Evolutionary conservation across 2,113 vertebrate genomes (phyloP), one percentile per base, ranked within the genome.

Genomic region (Phrynosoma blainvillii): DNA sequence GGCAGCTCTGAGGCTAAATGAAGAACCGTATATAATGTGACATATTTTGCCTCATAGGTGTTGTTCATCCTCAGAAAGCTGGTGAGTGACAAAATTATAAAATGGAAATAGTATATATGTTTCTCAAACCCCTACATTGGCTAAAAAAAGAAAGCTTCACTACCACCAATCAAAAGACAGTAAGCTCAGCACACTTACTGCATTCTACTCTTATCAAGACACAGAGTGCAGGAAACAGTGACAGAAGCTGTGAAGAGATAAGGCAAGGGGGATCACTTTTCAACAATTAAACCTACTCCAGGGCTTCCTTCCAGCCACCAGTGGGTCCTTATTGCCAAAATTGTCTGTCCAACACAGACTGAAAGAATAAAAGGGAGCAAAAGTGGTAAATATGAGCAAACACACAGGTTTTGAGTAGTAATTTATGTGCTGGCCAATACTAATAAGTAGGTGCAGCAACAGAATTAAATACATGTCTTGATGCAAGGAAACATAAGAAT

Each of bases 311-410:
- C 0, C 81, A 82, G 47, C 21, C 56, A 65, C 32, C n/a, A 14
- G 4, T 88, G 21, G 42, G 8, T 40, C 36, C 23, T 80, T 36
- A 68, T 27, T 88, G 79, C 82, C 86, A 93, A 83, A 54, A 78
- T 23, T 79, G 2, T 75, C 76, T 75, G 36, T 76, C 91, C 90
- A 82, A 75, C 42, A 89, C 91, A 87, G 84, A 85, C 81, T 86
- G 83, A 32, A 9, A n/a, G 40, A 65, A 88, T 89, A 94, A 89
- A 66, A 88, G 91, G 86, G 85, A 76, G 62, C 40, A 74, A 82
- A 95, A 91, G 75, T 30, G 84, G 73, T 87, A 92, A 93, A 88
- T n/a, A 59, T 88, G 79, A 88, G 93, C 89, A 94, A 93, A 32
- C 47, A 87, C 0, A 86, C 14, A 82, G 52, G 0, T 62, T 0